phyloP scores from a whole-genome alignment of 2,113 vertebrate species.

The Stercorarius parasiticus region DNA sequence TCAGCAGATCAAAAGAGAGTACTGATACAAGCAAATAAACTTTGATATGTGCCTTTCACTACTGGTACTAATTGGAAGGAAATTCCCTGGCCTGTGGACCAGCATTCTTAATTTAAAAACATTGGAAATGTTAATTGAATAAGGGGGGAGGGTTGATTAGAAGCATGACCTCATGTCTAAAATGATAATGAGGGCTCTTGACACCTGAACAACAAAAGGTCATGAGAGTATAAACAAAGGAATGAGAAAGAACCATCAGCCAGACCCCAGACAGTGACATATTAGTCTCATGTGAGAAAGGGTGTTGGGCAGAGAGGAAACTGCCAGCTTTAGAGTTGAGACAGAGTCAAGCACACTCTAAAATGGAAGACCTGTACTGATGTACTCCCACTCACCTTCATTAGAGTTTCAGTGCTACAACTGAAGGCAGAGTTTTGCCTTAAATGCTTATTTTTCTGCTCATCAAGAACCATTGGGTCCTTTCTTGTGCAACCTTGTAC shows the following conservation, averaged over 20 bases:
- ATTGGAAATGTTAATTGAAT: constrained; percentile 59
- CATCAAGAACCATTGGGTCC: background rate
- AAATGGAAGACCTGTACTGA: background rate
- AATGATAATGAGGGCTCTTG: constrained; percentile 47
- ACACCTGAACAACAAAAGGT: constrained; percentile 49
- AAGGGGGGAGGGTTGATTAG: constrained; percentile 34
- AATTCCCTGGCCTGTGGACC: constrained; percentile 34
- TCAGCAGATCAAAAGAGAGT: constrained; percentile 58
- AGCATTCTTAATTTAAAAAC: constrained; percentile 41
- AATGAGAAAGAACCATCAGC: background rate
- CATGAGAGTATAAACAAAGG: constrained; percentile 27
- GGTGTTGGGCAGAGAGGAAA: background rate
- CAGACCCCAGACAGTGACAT: background rate
- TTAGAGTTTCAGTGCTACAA: background rate
- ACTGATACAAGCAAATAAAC: constrained; percentile 59
- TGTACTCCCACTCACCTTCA: background rate
- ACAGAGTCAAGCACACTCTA: background rate
- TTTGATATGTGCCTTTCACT: constrained; percentile 57
- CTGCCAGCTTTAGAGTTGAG: background rate
- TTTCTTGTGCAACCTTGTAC: background rate
- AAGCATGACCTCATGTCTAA: constrained; percentile 48
- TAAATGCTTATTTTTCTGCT: background rate
- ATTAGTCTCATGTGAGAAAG: background rate
- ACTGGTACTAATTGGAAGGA: constrained; percentile 58
- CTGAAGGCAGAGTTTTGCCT: background rate